Base-by-base conservation (phyloP, 2,113 vertebrate species). In the Piaya cayana region DNA sequence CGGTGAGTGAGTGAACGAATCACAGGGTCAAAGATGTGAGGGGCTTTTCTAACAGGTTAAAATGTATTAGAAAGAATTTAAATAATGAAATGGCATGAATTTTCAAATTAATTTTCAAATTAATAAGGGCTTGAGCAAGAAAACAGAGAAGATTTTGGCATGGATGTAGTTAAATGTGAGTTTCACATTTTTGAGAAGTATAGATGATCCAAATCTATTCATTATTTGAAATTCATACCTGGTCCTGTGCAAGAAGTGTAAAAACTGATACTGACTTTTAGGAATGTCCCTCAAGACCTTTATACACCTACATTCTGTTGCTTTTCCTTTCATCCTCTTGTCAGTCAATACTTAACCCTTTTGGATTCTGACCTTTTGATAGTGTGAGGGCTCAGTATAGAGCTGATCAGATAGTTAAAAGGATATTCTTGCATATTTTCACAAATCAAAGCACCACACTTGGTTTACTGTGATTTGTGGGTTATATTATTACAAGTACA, bases 311-410 rank as follows among this genome's bases (percentile, higher is more conserved):
- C 68, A 47, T 92, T 94, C 82, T 69, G 71, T 75, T 94, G 88
- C 88, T 90, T 90, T 95, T 65, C 49, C 90, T 96, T 96, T 96
- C 94, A 96, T 93, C 77, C 76, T 91, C 92, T 93, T 93, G 95
- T 96, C 93, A 95, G 83, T 96, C 95, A 93, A 95, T 97, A 93
- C 47, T 92, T 97, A 93, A 97, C 95, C 90, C 94, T 95, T 97
- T 93, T 76, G 77, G 64, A 92, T 88, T 78, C 92, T 93, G 93
- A 94, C 90, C 95, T 95, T 88, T 86, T 62, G 52, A 59, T 64
- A n/a, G 76, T 36, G 39, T 39, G 47, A 93, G 82, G 70, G 69
- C 82, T 94, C 0, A 0, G 17, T 81, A 39, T 75, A 77, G 90
- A 92, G 78, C 92, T 84, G 65, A 75, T 96, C 80, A 78, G 64